A percentile compares a stretch with the other conserved stretches of the same genome.
Evolutionary conservation across 2,113 vertebrate genomes (phyloP).

Genomic region (Labeo rohita): DNA sequence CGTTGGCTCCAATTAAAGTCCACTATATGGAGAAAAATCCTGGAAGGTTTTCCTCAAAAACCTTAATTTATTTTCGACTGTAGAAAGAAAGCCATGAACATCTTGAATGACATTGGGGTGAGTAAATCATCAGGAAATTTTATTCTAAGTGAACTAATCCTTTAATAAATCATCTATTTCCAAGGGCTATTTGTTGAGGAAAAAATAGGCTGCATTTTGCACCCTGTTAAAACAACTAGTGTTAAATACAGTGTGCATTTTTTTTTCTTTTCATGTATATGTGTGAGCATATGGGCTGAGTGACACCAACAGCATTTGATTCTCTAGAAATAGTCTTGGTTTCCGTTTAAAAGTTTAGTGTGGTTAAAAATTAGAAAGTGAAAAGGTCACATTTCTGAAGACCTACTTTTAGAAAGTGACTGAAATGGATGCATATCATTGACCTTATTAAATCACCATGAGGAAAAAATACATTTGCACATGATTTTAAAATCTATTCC

Average conservation of each 20-base stretch:
- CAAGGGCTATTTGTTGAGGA: background rate
- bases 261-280: background rate
- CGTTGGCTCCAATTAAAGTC: too few species aligned
- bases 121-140: too few species aligned
- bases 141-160: too few species aligned
- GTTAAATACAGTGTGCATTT: background rate
- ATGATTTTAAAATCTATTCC: conserved; percentile 17
- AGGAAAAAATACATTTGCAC: background rate
- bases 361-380: background rate
- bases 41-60: too few species aligned
- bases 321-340: background rate
- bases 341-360: background rate
- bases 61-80: too few species aligned
- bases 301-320: background rate
- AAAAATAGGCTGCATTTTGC: background rate
- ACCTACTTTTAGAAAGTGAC: background rate
- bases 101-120: too few species aligned
- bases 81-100: too few species aligned
- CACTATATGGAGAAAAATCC: too few species aligned
- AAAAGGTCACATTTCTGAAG: background rate
- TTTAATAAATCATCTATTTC: too few species aligned
- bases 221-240: background rate
- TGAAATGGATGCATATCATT: background rate
- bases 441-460: background rate
- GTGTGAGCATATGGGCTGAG: background rate